phyloP scores from a whole-genome alignment of 2,888 invertebrate species.

The Drosophila limbata region DNA sequence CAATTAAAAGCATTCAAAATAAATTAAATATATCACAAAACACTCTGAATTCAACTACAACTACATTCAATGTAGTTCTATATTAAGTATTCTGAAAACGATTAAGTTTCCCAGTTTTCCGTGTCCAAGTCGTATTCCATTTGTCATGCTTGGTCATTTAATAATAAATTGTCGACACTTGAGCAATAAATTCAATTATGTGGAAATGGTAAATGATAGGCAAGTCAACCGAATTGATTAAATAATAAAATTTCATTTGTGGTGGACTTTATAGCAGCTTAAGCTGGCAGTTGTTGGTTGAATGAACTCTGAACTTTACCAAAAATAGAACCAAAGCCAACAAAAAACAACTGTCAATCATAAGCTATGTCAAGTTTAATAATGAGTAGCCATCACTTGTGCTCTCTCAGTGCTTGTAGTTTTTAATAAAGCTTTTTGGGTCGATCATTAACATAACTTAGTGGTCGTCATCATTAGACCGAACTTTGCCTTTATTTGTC shows the following conservation, averaged over 20 bases:
- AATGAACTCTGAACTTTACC: slow-evolving; percentile 20
- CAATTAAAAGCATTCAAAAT: too few relatives aligned
- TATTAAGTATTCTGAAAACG: slow-evolving; percentile 6
- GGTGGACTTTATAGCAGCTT: slow-evolving; percentile 19
- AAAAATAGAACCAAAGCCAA: slow-evolving; percentile 13
- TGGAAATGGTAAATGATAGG: slow-evolving; percentile 55
- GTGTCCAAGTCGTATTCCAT: slow-evolving; percentile 35
- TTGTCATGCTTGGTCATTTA: slow-evolving; percentile 60
- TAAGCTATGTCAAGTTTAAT: slow-evolving; percentile 18
- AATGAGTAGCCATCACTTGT: slow-evolving; percentile 47
- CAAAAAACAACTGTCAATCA: slow-evolving; percentile 2
- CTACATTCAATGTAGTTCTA: background rate
- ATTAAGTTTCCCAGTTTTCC: background rate
- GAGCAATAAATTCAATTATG: slow-evolving; percentile 64
- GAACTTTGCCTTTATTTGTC: slow-evolving; percentile 49
- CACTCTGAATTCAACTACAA: background rate
- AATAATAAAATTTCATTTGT: slow-evolving; percentile 61
- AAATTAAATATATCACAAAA: background rate
- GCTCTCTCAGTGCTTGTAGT: slow-evolving; percentile 23
- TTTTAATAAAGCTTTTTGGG: slow-evolving; percentile 67
- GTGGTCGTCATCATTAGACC: slow-evolving; percentile 62
- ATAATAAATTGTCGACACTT: slow-evolving; percentile 61
- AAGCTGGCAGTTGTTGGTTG: slow-evolving; percentile 8
- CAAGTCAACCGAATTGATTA: slow-evolving; percentile 54
- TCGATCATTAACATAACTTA: slow-evolving; percentile 63